These are phyloP conservation scores for Capromys pilorides DNA, from an alignment of 2,797 vertebrate species.

Conservation along the genomic window DNA sequence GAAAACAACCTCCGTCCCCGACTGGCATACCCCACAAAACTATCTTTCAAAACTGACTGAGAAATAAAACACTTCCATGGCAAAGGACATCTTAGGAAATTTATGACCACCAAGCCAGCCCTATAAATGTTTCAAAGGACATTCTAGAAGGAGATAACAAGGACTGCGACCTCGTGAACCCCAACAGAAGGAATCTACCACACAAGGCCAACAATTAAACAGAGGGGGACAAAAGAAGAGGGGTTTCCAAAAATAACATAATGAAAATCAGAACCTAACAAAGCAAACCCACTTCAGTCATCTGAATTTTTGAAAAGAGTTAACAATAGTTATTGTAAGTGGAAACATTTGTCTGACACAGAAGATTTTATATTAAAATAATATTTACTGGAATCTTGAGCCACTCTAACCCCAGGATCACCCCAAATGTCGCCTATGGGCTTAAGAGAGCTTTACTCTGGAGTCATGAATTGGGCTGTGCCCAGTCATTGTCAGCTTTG, in stretches of 20 bases:
- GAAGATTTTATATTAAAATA: background rate
- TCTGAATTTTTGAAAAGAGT: conserved; percentile 7
- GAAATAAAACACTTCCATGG: no score
- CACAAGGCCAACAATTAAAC: no score
- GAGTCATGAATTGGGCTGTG: background rate
- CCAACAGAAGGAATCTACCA: no score
- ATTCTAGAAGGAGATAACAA: no score
- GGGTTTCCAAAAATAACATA: background rate
- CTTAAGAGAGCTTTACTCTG: background rate
- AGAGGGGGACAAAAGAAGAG: no score
- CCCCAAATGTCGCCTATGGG: background rate
- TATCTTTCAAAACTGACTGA: no score
- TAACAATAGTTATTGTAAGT: background rate
- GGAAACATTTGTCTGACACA: background rate
- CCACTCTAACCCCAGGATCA: background rate
- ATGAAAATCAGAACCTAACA: background rate
- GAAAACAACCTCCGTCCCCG: no score
- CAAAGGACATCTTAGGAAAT: no score
- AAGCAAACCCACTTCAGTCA: background rate
- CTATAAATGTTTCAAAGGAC: no score
- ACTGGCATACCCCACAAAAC: no score
- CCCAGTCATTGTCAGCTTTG: background rate
- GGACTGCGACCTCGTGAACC: no score
- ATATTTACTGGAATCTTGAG: background rate
- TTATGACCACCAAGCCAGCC: no score